phyloP scores from a whole-genome alignment of 1,140 invertebrate species.

The Drosophila ambigua region DNA sequence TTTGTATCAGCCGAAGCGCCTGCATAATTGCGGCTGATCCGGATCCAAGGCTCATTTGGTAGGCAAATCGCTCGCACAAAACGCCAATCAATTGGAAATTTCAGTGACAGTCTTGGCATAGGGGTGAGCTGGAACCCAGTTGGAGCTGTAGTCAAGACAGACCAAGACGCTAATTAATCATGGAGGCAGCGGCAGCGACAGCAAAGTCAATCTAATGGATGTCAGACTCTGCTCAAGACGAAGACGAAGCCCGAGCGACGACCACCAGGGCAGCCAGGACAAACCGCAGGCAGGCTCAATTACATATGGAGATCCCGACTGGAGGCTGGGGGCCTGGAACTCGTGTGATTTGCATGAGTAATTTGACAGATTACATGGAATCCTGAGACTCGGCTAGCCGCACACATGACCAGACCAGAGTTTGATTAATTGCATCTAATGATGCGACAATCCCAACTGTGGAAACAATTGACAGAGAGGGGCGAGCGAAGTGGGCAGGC shows the following conservation, averaged over 20 bases:
- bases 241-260: conserved; percentile 38
- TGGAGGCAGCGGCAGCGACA: conserved; percentile 20
- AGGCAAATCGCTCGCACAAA: conserved; percentile 50
- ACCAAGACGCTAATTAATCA: conserved; percentile 79
- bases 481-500: neutral
- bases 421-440: conserved; percentile 63
- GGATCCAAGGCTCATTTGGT: conserved; percentile 48
- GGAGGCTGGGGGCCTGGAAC: conserved; percentile 8
- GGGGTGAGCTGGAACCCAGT: neutral
- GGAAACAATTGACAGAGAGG: conserved; percentile 18
- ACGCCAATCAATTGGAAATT: conserved; percentile 75
- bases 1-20: conserved; percentile 23
- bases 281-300: conserved; percentile 66
- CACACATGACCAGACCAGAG: conserved; percentile 17
- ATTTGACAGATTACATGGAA: conserved; percentile 77
- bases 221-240: conserved; percentile 21
- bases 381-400: conserved; percentile 22
- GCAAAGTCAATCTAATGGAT: conserved; percentile 80
- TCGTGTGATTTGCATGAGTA: conserved; percentile 75
- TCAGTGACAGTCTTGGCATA: conserved; percentile 25
- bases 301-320: conserved; percentile 52
- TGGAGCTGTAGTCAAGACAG: conserved; percentile 9
- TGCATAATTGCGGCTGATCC: conserved; percentile 67
- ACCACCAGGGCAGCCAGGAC: conserved; percentile 29
- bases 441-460: conserved; percentile 38